Evolutionary conservation across 2,888 invertebrate genomes (phyloP).

Genomic region (Sclerodermus sp.): DNA sequence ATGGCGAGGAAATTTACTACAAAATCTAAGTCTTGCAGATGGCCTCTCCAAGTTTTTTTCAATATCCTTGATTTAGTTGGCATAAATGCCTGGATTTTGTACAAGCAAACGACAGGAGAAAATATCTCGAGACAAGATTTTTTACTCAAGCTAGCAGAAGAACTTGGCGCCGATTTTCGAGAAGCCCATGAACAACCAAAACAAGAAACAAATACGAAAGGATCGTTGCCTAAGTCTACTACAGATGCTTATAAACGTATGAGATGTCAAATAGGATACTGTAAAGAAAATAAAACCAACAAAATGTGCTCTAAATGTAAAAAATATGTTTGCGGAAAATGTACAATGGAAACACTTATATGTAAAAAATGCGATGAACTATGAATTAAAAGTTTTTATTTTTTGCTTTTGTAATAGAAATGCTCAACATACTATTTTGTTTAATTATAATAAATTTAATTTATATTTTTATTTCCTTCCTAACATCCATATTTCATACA

Average conservation of each 20-base stretch:
- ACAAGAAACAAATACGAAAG: not conserved
- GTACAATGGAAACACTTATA: not conserved
- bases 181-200: constrained; percentile 1
- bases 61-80: constrained; percentile 26
- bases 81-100: constrained; percentile 37
- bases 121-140: constrained; percentile 24
- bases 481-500: not conserved
- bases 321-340: not conserved
- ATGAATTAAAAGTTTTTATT: too few species aligned
- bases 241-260: not conserved
- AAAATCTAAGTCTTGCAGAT: constrained; percentile 28
- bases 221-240: not conserved
- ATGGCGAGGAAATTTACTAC: constrained; percentile 37
- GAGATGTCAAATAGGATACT: not conserved
- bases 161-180: constrained; percentile 4
- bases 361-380: constrained; percentile 6
- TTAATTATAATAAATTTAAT: not conserved
- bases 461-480: too few species aligned
- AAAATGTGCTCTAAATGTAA: constrained; percentile 1
- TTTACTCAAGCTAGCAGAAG: constrained; percentile 5
- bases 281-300: not conserved
- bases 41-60: constrained; percentile 26
- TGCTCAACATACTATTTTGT: not conserved
- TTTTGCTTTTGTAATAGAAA: too few species aligned
- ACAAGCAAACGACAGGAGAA: constrained; percentile 23